phyloP scores from a whole-genome alignment of 2,797 vertebrate genomes.

The Halcyon leucocephala region DNA sequence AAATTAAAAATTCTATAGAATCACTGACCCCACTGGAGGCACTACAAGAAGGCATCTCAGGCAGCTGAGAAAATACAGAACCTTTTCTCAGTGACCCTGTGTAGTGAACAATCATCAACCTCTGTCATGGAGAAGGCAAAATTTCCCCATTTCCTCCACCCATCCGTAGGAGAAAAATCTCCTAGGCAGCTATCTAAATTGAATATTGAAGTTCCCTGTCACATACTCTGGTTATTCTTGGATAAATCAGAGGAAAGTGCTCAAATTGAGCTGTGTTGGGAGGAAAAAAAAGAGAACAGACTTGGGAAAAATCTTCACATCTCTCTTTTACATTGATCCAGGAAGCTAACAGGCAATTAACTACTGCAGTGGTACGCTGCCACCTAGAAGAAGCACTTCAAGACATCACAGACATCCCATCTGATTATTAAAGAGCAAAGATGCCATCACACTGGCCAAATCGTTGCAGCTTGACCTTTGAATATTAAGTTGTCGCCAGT shows the following conservation, averaged over 20 bases:
- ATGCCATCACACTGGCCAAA: conserved; percentile 37
- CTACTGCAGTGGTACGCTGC: conserved; percentile 50
- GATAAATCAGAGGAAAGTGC: conserved; percentile 47
- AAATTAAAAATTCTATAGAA: background rate
- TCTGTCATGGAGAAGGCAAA: background rate
- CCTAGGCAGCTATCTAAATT: background rate
- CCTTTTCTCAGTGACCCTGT: background rate
- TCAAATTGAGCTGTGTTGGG: conserved; percentile 29
- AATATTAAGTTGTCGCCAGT: conserved; percentile 62
- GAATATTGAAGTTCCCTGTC: conserved; percentile 38
- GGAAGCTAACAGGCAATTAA: conserved; percentile 70
- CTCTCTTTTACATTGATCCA: conserved; percentile 60
- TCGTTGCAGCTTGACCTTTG: conserved; percentile 72
- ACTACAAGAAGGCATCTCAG: background rate
- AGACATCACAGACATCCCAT: conserved; percentile 62
- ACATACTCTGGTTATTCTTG: conserved; percentile 37
- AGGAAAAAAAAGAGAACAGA: conserved; percentile 18
- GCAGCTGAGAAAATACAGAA: background rate
- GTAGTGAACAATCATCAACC: background rate
- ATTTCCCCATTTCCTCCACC: background rate
- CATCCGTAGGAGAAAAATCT: background rate
- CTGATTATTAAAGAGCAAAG: conserved; percentile 71
- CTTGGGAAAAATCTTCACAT: conserved; percentile 51
- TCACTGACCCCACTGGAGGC: background rate
- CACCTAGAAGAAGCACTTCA: conserved; percentile 61